Conservation (phyloP, 2,797 vertebrate genomes). For the Onychomys leucogaster region DNA sequence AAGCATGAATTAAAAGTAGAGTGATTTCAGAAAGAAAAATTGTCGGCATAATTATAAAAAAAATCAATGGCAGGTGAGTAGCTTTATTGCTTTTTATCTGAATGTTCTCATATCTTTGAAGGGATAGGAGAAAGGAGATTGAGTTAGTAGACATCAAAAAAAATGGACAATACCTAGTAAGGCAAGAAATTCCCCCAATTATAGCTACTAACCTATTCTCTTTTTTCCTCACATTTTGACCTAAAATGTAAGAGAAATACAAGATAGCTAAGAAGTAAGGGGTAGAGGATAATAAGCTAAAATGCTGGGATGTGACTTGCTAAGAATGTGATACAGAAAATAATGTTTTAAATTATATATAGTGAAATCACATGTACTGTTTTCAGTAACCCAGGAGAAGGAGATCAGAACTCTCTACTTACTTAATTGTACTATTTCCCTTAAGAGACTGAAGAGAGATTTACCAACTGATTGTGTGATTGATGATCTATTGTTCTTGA, state of each 20-base stretch:
- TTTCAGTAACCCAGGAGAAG: not conserved
- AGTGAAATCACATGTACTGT: not conserved
- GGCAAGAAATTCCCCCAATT: not conserved
- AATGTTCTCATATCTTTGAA: not conserved
- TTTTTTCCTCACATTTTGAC: not conserved
- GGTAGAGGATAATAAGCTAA: not conserved
- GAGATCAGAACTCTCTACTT: not conserved
- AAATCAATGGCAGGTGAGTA: not conserved
- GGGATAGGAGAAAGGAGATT: not conserved
- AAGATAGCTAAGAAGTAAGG: not conserved
- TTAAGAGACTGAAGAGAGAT: not conserved
- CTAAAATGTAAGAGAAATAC: not conserved
- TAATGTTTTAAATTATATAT: not conserved
- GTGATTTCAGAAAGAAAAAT: slow-evolving; percentile 16
- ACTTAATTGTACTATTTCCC: not conserved
- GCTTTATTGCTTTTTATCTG: not conserved
- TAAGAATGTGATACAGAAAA: not conserved
- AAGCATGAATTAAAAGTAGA: not conserved
- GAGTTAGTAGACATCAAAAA: not conserved
- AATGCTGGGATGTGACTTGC: not conserved
- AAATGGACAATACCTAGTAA: accelerated
- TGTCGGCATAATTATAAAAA: not conserved
- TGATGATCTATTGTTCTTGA: not conserved
- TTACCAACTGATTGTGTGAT: not conserved
- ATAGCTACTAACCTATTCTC: not conserved